phyloP scores from a whole-genome alignment of 2,888 invertebrate species.

The Neoitamus cyanurus region DNA sequence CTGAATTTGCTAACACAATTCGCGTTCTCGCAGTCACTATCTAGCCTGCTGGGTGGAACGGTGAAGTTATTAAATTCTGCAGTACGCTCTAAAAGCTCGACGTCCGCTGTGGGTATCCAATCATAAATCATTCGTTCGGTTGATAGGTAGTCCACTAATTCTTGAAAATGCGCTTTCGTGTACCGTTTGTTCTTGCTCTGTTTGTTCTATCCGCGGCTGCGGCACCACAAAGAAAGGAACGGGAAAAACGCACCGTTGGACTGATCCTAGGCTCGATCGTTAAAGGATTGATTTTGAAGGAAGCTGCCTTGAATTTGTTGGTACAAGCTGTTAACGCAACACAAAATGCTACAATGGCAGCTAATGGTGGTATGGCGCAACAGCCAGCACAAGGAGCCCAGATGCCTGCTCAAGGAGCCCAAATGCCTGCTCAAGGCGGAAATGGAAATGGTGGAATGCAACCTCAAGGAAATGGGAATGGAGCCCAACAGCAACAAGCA shows the following conservation, averaged over 20 bases:
- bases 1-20: slow-evolving; percentile 23
- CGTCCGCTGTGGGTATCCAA: not conserved
- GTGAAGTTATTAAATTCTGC: slow-evolving; percentile 13
- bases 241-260: slow-evolving; percentile 30
- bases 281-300: slow-evolving; percentile 35
- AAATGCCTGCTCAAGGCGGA: not conserved
- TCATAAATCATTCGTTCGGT: not conserved
- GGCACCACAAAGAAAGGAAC: not conserved
- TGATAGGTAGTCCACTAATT: not conserved
- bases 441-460: not conserved
- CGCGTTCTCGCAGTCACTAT: slow-evolving; percentile 26
- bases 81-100: not conserved
- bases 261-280: slow-evolving; percentile 29
- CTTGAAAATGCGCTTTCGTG: slow-evolving; percentile 4
- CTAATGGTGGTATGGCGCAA: not conserved
- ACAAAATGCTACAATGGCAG: not conserved
- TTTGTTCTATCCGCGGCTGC: not conserved
- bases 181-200: not conserved
- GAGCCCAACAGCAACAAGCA: not conserved
- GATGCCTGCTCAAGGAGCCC: not conserved
- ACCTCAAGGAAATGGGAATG: not conserved
- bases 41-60: slow-evolving; percentile 9
- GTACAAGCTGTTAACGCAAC: slow-evolving; percentile 31
- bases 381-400: not conserved
- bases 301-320: slow-evolving; percentile 20